A percentile compares a stretch with the other conserved stretches of the same genome.
These are phyloP conservation scores for Trichacis sp. DNA, from an alignment of 2,888 invertebrate species.

Conservation along the genomic window DNA sequence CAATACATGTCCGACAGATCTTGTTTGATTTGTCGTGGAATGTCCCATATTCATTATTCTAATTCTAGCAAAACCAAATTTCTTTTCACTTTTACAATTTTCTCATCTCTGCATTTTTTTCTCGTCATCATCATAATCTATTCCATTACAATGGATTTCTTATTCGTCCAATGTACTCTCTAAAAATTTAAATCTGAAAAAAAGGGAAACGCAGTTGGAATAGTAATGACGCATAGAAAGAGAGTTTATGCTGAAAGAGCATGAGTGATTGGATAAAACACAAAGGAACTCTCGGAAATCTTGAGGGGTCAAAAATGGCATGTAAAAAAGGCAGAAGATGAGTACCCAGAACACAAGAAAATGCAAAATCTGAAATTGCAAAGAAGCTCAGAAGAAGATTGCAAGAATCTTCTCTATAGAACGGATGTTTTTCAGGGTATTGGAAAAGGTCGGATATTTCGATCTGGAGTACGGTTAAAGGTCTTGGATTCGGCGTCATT, in stretches of 20 bases:
- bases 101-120: neutral
- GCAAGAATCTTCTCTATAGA: neutral
- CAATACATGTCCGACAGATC: no score
- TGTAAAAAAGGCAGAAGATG: neutral
- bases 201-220: neutral
- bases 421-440: slow-evolving; percentile 16
- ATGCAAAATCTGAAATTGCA: neutral
- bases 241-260: neutral
- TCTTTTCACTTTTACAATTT: neutral
- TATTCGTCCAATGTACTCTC: neutral
- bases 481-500: slow-evolving; percentile 36
- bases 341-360: neutral
- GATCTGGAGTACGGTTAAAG: slow-evolving; percentile 38
- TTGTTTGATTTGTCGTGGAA: no score
- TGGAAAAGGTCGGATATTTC: slow-evolving; percentile 28
- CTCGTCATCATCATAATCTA: no score
- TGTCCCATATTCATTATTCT: no score
- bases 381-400: neutral
- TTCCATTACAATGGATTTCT: neutral
- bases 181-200: neutral
- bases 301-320: neutral
- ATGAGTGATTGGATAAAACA: neutral
- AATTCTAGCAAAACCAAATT: no score
- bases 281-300: neutral
- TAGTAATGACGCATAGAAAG: neutral